A percentile compares a stretch with the other conserved stretches of the same genome.
These are phyloP conservation scores for Stomorhina lunata DNA, from an alignment of 2,888 invertebrate genomes.

Conservation along the genomic window DNA sequence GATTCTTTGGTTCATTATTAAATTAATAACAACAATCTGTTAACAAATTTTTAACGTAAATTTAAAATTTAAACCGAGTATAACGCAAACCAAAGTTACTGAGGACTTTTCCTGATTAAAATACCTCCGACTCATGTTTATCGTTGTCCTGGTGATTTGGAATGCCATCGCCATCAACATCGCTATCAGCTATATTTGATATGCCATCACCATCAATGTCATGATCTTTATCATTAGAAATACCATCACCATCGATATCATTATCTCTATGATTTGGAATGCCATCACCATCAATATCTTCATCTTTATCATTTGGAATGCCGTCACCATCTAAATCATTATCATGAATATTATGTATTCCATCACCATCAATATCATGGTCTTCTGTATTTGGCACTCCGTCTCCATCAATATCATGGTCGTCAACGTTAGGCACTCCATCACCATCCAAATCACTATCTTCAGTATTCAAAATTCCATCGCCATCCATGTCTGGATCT, in stretches of 20 bases:
- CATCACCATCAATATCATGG: conserved; percentile 70
- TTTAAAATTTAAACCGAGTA: neutral
- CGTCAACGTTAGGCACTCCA: conserved; percentile 80
- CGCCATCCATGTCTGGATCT: conserved; percentile 70
- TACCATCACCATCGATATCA: conserved; percentile 74
- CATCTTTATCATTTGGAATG: conserved; percentile 79
- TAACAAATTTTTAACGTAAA: neutral
- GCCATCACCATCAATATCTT: conserved; percentile 72
- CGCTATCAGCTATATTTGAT: conserved; percentile 70
- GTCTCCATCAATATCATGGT: conserved; percentile 73
- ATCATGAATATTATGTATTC: conserved; percentile 66
- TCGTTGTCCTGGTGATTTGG: conserved; percentile 80
- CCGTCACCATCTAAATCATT: conserved; percentile 79
- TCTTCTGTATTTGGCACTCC: conserved; percentile 71
- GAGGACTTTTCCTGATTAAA: conserved; percentile 58
- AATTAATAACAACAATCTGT: neutral
- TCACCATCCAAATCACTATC: conserved; percentile 77
- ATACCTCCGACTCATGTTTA: conserved; percentile 66
- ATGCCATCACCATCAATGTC: conserved; percentile 71
- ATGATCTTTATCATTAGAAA: conserved; percentile 72
- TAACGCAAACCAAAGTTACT: conserved; percentile 42
- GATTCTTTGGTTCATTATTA: conserved; percentile 16
- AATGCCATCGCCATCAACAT: conserved; percentile 78
- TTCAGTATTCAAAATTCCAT: conserved; percentile 68
- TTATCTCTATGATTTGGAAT: conserved; percentile 72